Percentiles rank a stretch among this genome's conserved stretches.
phyloP scores from a whole-genome alignment of 2,797 vertebrate genomes.

The Anabas testudineus region DNA sequence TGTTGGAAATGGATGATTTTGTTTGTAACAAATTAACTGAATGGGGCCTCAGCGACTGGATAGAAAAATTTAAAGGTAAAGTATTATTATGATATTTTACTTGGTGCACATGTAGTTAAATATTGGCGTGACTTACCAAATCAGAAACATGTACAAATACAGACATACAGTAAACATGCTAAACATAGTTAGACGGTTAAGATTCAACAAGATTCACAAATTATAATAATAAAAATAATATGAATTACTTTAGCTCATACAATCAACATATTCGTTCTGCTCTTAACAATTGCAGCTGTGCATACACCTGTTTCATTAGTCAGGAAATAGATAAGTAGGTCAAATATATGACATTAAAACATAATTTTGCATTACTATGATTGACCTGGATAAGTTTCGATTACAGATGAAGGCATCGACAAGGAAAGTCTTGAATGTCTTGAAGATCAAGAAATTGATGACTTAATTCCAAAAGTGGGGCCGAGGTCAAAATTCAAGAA shows the following conservation, averaged over 20 bases:
- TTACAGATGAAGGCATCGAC: constrained; percentile 29
- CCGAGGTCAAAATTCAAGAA: constrained; percentile 35
- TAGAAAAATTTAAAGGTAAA: constrained; percentile 24
- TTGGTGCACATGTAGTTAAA: not conserved
- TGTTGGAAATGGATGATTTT: constrained; percentile 54
- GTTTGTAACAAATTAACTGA: constrained; percentile 15
- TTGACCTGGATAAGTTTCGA: no score
- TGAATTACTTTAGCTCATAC: no score
- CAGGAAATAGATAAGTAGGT: not conserved
- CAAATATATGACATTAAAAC: not conserved
- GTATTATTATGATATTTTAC: not conserved
- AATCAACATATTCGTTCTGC: no score
- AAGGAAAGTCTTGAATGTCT: constrained; percentile 14
- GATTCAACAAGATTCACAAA: no score
- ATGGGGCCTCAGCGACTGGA: constrained; percentile 12
- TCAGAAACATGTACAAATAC: no score
- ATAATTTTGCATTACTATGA: no score
- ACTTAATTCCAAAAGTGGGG: constrained; percentile 15
- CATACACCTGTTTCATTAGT: no score
- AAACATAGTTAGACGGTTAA: no score
- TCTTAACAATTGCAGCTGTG: no score
- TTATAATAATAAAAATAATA: no score
- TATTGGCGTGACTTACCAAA: no score
- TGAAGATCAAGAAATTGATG: not conserved
- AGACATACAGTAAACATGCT: no score